A percentile compares a stretch with the other conserved stretches of the same genome.
phyloP scores from a whole-genome alignment of 2,888 invertebrate genomes.

The Heteropelma amictum region DNA sequence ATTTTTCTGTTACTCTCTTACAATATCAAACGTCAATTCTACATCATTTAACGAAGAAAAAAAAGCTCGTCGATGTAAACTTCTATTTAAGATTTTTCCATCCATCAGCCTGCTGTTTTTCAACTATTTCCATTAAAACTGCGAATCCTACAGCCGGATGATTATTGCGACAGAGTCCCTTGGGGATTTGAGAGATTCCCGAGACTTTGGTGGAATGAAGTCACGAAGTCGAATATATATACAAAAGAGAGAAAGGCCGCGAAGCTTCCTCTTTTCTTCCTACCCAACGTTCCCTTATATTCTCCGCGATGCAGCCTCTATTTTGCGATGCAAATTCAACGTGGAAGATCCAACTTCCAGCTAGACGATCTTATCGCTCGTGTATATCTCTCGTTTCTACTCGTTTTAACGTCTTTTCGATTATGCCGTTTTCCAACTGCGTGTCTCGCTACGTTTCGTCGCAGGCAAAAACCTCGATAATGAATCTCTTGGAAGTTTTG shows the following conservation, averaged over 20 bases:
- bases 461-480: conserved; percentile 13
- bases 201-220: conserved; percentile 5
- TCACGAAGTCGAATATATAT: not conserved
- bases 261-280: not conserved
- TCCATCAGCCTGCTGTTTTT: not conserved
- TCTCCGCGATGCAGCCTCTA: conserved; percentile 18
- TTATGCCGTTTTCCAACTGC: conserved; percentile 17
- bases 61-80: not conserved
- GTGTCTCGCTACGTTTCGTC: not conserved
- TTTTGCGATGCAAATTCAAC: conserved; percentile 46
- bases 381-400: conserved; percentile 6
- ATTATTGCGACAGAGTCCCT: conserved; percentile 20
- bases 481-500: conserved; percentile 12
- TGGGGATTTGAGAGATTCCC: conserved; percentile 3
- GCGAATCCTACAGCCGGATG: conserved; percentile 5
- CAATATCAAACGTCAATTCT: not conserved
- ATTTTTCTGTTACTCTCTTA: not conserved
- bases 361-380: conserved; percentile 38
- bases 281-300: not conserved
- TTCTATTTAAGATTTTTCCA: conserved; percentile 5
- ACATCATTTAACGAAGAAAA: not conserved
- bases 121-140: not conserved
- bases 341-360: conserved; percentile 27
- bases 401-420: conserved; percentile 21
- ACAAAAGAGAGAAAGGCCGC: not conserved